phyloP scores from a whole-genome alignment of 2,797 vertebrate genomes.

The Centropyge bicolor region DNA sequence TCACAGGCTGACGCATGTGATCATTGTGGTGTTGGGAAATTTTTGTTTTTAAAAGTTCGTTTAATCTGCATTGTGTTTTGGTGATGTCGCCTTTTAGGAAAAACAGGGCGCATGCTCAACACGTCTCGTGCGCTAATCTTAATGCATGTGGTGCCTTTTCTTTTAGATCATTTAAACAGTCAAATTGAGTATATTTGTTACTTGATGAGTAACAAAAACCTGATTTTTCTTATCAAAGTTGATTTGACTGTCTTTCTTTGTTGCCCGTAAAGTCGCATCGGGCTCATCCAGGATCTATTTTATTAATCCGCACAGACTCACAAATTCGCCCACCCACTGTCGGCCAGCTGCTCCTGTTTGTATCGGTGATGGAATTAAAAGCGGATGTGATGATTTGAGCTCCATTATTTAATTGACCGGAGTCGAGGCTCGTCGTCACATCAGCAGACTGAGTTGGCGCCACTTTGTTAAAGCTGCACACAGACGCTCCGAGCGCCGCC shows the following conservation, averaged over 20 bases:
- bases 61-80: not conserved
- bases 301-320: slow-evolving; percentile 10
- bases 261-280: not conserved
- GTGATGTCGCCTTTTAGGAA: not conserved
- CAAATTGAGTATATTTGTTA: not conserved
- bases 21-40: not conserved
- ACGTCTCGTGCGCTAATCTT: not conserved
- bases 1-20: not conserved
- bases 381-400: slow-evolving; percentile 81
- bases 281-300: not conserved
- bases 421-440: slow-evolving; percentile 71
- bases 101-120: not conserved
- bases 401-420: slow-evolving; percentile 78
- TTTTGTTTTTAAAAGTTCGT: not conserved
- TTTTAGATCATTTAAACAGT: not conserved
- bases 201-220: not conserved
- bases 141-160: not conserved
- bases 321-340: not conserved
- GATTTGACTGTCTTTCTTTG: slow-evolving; percentile 1
- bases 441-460: slow-evolving; percentile 92
- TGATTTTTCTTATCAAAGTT: not conserved
- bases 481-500: not conserved
- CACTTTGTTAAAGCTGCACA: slow-evolving; percentile 88
- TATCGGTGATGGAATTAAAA: slow-evolving; percentile 49
- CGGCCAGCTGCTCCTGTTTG: not conserved